Base-by-base conservation (phyloP, 2,113 vertebrate genomes). In the Crotalus helleri region DNA sequence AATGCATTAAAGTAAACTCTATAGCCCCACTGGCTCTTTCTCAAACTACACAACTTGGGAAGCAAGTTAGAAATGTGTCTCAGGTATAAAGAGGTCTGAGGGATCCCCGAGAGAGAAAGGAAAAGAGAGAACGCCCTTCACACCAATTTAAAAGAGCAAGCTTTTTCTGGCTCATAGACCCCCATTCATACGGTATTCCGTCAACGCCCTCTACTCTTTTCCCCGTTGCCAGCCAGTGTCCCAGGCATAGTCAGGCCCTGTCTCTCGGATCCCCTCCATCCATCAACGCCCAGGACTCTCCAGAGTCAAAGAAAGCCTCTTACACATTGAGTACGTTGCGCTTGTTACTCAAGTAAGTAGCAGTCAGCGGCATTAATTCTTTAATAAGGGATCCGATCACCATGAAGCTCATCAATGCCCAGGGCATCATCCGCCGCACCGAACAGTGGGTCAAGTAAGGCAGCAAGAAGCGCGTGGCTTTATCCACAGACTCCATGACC, bases 311-410 rank as follows among this genome's bases (percentile, higher is more conserved):
- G 29, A 90, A 91, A 57, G 17, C 33, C 86, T 98, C 99, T 99
- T 96, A 99, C 99, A 99, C 92, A 91, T 99, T 99, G 57, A 99
- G 92, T 93, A 97, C 57, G 95, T 99, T 99, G 95, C 95, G 98
- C 95, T 98, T 99, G 98, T 98, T 98, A 97, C 98, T 98, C 94
- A 99, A 97, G 94, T 98, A 99, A 3, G 98, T 96, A 87, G 98
- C 96, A 55, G 98, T 98, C 15, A 98, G 97, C 53, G 98, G 96
- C 10, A 98, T 96, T 55, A 97, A 59, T 1, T 97, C 97, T 94
- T 99, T 99, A 33, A 99, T 85, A 0, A 97, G 0, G 0, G 99
- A 99, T 0, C 99, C 99, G 59, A 93, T 93, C 10, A 98, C 1
- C 19, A 97, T 97, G 69, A 98, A 92, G 1, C 96, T 19, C 53